A percentile compares a stretch with the other conserved stretches of the same genome.
Conservation (phyloP, 2,113 vertebrate species). For the Dinomys branickii region DNA sequence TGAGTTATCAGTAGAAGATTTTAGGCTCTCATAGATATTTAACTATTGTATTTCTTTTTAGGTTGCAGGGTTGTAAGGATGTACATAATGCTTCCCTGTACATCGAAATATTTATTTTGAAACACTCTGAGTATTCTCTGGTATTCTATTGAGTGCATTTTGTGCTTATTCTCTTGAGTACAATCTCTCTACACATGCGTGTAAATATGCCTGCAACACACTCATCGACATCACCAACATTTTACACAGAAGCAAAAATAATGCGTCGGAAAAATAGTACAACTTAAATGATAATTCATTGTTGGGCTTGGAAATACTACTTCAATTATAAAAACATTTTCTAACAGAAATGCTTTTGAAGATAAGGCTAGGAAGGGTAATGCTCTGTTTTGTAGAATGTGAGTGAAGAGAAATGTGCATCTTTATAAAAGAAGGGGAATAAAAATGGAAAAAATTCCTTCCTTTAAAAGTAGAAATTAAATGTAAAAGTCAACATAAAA, state of each 20-base stretch:
- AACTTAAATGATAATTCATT: conserved; percentile 52
- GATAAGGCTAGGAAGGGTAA: conserved; percentile 70
- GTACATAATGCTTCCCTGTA: not conserved
- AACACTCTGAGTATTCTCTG: not conserved
- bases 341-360: conserved; percentile 66
- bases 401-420: not conserved
- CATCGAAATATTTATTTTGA: conserved; percentile 63
- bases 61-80: conserved; percentile 39
- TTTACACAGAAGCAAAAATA: conserved; percentile 59
- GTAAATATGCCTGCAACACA: not conserved
- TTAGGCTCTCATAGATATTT: conserved; percentile 1
- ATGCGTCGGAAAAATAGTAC: conserved; percentile 30
- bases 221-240: conserved; percentile 35
- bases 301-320: conserved; percentile 49
- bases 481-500: conserved; percentile 74
- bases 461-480: conserved; percentile 75
- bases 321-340: conserved; percentile 62
- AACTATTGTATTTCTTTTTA: conserved; percentile 13
- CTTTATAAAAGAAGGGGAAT: conserved; percentile 62
- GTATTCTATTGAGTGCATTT: not conserved
- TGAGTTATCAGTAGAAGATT: conserved; percentile 8
- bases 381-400: conserved; percentile 62
- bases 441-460: conserved; percentile 47
- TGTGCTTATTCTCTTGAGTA: not conserved
- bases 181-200: not conserved